These are phyloP conservation scores for Colius striatus DNA, from an alignment of 2,113 vertebrate genomes.

Conservation along the genomic window DNA sequence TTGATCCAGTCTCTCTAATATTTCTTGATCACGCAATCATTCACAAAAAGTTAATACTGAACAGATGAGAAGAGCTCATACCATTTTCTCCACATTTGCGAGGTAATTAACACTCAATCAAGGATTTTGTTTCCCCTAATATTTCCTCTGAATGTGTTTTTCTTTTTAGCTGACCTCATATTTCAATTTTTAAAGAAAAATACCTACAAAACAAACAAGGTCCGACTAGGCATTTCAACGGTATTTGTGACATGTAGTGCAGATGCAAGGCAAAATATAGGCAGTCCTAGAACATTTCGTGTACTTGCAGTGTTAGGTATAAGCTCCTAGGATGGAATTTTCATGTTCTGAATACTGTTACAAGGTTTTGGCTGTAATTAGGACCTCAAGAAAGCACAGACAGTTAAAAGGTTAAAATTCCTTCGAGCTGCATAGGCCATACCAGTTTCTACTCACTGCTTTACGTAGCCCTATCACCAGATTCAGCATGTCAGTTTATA, in stretches of 20 bases:
- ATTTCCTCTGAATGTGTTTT: background rate
- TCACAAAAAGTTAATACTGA: background rate
- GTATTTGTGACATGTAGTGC: background rate
- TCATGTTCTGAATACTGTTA: background rate
- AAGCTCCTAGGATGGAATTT: background rate
- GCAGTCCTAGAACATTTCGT: background rate
- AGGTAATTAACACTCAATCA: background rate
- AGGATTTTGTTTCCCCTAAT: background rate
- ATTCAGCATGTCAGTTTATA: background rate
- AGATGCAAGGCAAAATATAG: background rate
- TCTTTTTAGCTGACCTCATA: background rate
- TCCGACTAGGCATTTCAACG: background rate
- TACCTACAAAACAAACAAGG: background rate
- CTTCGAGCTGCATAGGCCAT: background rate
- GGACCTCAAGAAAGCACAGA: background rate
- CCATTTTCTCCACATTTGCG: background rate
- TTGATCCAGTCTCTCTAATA: background rate
- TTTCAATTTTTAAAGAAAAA: background rate
- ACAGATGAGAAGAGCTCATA: background rate
- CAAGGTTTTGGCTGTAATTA: background rate
- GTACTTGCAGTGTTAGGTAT: background rate
- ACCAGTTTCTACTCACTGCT: background rate
- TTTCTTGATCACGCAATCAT: background rate
- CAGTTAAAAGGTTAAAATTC: background rate
- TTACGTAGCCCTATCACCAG: background rate